Conservation (phyloP, 1,140 invertebrate species). For the Tenebrio molitor region DNA sequence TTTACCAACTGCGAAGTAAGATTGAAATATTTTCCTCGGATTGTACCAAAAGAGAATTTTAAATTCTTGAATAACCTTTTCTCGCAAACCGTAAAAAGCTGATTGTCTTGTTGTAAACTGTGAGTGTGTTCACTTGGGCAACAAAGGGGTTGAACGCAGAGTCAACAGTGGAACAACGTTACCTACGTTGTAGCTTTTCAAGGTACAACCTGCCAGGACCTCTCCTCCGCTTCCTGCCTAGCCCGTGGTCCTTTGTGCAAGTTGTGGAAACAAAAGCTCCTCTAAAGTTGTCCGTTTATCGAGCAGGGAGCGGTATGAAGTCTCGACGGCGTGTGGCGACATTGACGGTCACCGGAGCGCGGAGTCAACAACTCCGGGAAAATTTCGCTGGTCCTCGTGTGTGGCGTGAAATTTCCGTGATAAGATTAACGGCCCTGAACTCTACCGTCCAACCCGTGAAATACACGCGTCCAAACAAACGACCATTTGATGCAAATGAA, state of each 20-base stretch:
- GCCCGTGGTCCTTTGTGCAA: constrained; percentile 5
- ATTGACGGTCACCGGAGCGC: constrained; percentile 30
- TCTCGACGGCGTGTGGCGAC: constrained; percentile 6
- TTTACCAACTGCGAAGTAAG: no score
- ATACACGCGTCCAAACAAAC: constrained; percentile 39
- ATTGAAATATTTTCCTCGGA: no score
- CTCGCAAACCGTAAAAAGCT: no score
- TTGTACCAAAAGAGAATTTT: no score
- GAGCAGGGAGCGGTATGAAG: not conserved
- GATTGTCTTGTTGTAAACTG: no score
- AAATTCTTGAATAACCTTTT: no score
- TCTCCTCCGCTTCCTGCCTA: not conserved
- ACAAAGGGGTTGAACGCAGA: not conserved
- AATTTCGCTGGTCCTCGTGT: constrained; percentile 15
- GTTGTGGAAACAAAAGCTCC: constrained; percentile 23
- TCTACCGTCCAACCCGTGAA: constrained; percentile 33
- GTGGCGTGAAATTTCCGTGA: constrained; percentile 36
- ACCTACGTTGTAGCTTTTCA: not conserved
- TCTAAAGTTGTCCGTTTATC: constrained; percentile 29
- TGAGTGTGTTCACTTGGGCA: no score
- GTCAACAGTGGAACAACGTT: not conserved
- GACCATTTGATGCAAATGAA: constrained; percentile 37
- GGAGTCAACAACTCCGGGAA: constrained; percentile 36
- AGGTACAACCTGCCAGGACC: not conserved
- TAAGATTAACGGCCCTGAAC: constrained; percentile 37